Conservation (phyloP, 92 coral and sea anemone genomes). For the Ricordea florida region DNA sequence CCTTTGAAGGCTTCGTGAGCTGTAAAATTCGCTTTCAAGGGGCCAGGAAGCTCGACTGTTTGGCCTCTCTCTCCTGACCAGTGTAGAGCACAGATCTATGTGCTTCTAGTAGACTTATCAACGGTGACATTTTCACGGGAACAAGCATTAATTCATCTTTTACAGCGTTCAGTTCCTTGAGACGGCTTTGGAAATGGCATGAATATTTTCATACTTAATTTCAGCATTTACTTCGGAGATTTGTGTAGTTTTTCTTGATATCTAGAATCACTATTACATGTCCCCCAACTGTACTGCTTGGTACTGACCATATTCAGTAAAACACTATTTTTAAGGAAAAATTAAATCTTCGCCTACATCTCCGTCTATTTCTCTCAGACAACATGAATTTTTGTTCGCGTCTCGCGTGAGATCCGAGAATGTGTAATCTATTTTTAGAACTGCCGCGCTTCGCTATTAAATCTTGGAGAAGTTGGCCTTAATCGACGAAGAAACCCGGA, state of each 20-base stretch:
- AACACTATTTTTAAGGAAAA: too few species aligned
- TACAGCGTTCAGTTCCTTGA: slow-evolving; percentile 37
- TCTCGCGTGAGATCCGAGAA: slow-evolving; percentile 20
- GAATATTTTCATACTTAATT: slow-evolving; percentile 16
- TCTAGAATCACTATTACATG: slow-evolving; percentile 52
- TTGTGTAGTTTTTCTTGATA: slow-evolving; percentile 52
- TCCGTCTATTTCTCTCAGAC: slow-evolving; percentile 14
- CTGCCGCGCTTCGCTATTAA: slow-evolving; percentile 17
- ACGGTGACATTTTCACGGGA: slow-evolving; percentile 53
- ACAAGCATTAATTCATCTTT: slow-evolving; percentile 68
- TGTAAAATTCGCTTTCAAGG: slow-evolving; percentile 60
- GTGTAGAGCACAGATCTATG: slow-evolving; percentile 59
- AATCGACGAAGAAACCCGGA: too few species aligned
- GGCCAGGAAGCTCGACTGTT: slow-evolving; percentile 53
- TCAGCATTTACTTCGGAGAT: slow-evolving; percentile 30
- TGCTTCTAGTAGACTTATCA: slow-evolving; percentile 53
- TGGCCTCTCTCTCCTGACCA: slow-evolving; percentile 70
- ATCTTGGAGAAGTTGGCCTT: too few species aligned
- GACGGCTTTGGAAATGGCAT: slow-evolving; percentile 56
- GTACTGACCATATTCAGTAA: slow-evolving; percentile 27
- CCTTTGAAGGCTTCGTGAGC: slow-evolving; percentile 33
- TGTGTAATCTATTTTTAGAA: slow-evolving; percentile 32
- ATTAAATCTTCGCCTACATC: neutral
- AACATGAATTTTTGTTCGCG: slow-evolving; percentile 25
- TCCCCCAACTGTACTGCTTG: slow-evolving; percentile 48